phyloP scores from a whole-genome alignment of 2,113 vertebrate genomes.

The Phoenicopterus ruber region DNA sequence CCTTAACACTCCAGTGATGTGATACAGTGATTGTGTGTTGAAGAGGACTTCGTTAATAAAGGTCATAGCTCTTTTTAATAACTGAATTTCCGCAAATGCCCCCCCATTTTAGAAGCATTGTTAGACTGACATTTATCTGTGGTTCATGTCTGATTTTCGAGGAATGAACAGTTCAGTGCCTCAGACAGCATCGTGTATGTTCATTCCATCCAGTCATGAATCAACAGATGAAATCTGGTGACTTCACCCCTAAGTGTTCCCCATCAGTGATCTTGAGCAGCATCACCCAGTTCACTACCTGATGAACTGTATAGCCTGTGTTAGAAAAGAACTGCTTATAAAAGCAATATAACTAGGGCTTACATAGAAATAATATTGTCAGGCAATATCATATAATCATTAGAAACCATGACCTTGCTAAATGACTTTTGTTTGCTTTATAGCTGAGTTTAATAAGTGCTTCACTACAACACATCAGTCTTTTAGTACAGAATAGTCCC shows the following conservation, averaged over 20 bases:
- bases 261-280: not conserved
- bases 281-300: not conserved
- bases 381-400: not conserved
- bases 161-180: not conserved
- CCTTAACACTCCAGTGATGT: not conserved
- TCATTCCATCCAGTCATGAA: not conserved
- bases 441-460: not conserved
- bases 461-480: not conserved
- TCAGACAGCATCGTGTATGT: not conserved
- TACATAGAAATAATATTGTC: not conserved
- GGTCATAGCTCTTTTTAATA: not conserved
- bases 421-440: not conserved
- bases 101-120: not conserved
- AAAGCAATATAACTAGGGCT: not conserved
- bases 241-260: not conserved
- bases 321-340: not conserved
- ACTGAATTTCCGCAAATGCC: not conserved
- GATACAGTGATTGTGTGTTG: not conserved
- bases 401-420: not conserved
- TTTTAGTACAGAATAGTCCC: constrained; percentile 1
- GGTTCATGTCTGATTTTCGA: not conserved
- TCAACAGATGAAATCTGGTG: not conserved
- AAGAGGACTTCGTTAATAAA: not conserved
- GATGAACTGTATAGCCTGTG: not conserved
- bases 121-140: not conserved